phyloP scores from a whole-genome alignment of 2,797 vertebrate genomes.

The Psittacula echo region DNA sequence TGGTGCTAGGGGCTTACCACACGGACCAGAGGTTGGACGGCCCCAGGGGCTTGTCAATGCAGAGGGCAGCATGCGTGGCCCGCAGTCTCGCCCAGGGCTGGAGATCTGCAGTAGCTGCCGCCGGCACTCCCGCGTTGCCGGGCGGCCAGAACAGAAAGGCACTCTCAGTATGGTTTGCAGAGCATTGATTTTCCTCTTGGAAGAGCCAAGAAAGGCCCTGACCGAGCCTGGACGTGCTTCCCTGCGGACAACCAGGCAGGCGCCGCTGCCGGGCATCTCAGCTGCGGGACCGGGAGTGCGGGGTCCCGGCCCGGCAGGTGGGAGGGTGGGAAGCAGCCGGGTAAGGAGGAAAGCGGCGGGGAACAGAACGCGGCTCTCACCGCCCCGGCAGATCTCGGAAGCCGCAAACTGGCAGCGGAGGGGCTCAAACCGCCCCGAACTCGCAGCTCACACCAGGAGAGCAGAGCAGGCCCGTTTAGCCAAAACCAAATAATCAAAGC shows the following conservation, averaged over 20 bases:
- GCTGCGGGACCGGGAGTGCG: not conserved
- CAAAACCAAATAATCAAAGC: not conserved
- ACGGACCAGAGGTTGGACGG: accelerated
- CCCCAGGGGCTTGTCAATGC: no score
- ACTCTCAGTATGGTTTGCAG: accelerated
- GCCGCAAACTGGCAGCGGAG: not conserved
- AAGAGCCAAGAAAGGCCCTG: not conserved
- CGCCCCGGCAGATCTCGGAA: not conserved
- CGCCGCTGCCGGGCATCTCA: accelerated
- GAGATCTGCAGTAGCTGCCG: not conserved
- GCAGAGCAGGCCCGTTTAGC: accelerated
- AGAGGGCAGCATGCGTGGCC: accelerated
- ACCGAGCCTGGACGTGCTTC: not conserved
- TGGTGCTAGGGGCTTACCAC: accelerated
- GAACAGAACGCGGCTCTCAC: no score
- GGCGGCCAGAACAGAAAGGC: accelerated
- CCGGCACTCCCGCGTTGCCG: accelerated
- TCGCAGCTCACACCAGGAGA: accelerated
- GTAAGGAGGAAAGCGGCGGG: not conserved
- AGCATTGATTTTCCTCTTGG: accelerated
- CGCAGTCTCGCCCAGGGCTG: accelerated
- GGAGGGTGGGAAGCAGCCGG: not conserved
- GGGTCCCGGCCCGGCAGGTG: no score
- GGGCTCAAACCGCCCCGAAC: accelerated
- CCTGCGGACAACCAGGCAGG: not conserved